A percentile compares a stretch with the other conserved stretches of the same genome.
Conservation (phyloP, 2,113 vertebrate genomes). For the Lepidothrix coronata region DNA sequence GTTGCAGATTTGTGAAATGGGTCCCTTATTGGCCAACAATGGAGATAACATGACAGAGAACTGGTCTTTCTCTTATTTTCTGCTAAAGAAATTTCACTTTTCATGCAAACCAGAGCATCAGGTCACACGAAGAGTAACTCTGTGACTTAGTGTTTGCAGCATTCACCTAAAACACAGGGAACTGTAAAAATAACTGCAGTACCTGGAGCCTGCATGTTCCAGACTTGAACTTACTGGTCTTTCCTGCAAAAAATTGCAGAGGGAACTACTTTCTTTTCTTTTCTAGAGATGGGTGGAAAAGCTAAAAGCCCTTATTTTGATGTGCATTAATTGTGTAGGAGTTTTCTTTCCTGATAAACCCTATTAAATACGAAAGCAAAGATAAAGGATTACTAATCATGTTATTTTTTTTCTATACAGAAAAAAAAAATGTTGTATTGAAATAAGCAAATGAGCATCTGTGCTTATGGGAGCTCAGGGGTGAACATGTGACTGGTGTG, state of each 20-base stretch:
- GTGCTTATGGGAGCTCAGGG: neutral
- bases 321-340: neutral
- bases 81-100: neutral
- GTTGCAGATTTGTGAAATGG: neutral
- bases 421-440: neutral
- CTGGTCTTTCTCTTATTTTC: neutral
- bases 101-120: neutral
- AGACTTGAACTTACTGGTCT: neutral
- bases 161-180: neutral
- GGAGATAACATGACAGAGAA: neutral
- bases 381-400: neutral
- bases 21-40: neutral
- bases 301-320: neutral
- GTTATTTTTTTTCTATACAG: neutral
- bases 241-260: neutral
- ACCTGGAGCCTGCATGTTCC: neutral
- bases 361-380: neutral
- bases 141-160: neutral
- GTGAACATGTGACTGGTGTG: neutral
- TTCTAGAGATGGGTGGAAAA: fast-evolving
- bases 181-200: neutral
- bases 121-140: neutral
- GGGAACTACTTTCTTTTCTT: neutral
- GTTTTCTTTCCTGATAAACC: neutral
- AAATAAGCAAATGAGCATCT: neutral